Evolutionary conservation across 2,113 vertebrate genomes (phyloP).

Genomic region (Dipodomys spectabilis): DNA sequence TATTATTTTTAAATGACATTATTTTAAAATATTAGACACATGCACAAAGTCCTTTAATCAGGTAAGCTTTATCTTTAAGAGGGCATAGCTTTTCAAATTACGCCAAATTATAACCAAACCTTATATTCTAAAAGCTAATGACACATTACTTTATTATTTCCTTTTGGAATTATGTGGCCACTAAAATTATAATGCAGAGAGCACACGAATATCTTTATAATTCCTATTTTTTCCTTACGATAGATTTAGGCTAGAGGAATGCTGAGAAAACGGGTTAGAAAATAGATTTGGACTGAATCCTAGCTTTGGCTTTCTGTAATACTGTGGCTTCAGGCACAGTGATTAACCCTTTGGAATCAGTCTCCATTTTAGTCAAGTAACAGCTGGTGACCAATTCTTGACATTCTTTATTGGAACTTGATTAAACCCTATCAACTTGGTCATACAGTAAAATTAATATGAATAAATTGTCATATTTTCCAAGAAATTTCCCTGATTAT

Average conservation of each 20-base stretch:
- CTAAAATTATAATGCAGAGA: constrained; percentile 30
- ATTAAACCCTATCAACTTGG: neutral
- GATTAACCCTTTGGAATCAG: neutral
- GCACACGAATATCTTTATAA: neutral
- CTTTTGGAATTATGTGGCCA: constrained; percentile 18
- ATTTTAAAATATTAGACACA: neutral
- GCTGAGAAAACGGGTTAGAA: no score
- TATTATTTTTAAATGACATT: constrained; percentile 14
- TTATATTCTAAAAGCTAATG: neutral
- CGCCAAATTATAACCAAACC: neutral
- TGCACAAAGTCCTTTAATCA: neutral
- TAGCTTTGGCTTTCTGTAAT: neutral
- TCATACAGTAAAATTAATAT: neutral
- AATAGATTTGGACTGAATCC: no score
- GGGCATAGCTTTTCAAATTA: constrained; percentile 8
- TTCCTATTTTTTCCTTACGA: neutral
- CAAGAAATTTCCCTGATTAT: neutral
- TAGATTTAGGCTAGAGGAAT: neutral
- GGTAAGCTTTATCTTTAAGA: neutral
- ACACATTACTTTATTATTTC: neutral
- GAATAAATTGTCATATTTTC: neutral
- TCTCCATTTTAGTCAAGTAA: neutral
- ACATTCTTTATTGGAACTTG: no score
- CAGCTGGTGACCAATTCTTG: no score
- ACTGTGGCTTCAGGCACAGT: neutral